Conservation (phyloP, 1,140 invertebrate species). For the Archivesica marissinica region DNA sequence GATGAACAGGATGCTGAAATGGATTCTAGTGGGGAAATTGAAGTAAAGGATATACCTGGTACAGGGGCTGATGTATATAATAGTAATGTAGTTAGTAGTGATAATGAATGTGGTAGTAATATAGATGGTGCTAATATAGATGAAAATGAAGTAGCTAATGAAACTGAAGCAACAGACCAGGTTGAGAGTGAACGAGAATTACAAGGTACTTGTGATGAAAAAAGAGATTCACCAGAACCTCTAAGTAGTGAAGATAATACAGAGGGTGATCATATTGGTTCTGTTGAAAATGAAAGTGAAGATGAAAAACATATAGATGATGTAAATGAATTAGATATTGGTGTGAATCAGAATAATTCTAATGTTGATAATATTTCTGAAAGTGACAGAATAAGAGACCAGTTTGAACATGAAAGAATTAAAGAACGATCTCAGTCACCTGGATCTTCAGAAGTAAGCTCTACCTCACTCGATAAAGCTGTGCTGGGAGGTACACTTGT, state of each 20-base stretch:
- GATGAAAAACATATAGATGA: neutral
- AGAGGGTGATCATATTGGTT: neutral
- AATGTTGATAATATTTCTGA: neutral
- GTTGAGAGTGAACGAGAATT: too few relatives aligned
- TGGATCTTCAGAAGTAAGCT: constrained; percentile 1
- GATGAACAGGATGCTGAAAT: neutral
- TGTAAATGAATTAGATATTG: neutral
- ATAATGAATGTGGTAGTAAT: constrained; percentile 40
- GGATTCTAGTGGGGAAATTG: constrained; percentile 7
- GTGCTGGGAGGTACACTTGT: neutral
- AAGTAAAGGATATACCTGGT: constrained; percentile 15
- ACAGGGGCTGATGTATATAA: neutral
- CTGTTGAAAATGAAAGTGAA: neutral
- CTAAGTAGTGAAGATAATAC: too few relatives aligned
- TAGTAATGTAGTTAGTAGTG: constrained; percentile 4
- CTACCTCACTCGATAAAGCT: constrained; percentile 17
- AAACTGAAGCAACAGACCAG: too few relatives aligned
- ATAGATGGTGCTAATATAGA: constrained; percentile 4
- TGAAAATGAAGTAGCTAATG: neutral
- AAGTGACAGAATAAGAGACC: neutral
- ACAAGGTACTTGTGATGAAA: too few relatives aligned
- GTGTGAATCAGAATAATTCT: neutral
- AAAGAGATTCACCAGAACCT: too few relatives aligned
- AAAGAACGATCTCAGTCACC: neutral
- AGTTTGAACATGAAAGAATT: neutral